These are phyloP conservation scores for Trichacis sp. DNA, from an alignment of 2,888 invertebrate genomes.

Conservation along the genomic window DNA sequence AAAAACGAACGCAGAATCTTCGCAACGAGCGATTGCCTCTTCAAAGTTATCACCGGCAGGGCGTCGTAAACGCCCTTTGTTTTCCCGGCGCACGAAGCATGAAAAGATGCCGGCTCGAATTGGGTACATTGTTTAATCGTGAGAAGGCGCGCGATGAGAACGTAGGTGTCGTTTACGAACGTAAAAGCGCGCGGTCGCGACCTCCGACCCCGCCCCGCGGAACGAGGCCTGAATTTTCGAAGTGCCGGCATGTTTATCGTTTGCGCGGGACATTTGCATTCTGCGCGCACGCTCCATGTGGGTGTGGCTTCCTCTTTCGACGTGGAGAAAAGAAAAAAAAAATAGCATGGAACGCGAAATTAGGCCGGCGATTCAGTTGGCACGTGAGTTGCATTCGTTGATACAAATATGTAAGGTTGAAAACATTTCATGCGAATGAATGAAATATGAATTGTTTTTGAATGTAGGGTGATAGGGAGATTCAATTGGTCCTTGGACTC, in stretches of 20 bases:
- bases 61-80: background rate
- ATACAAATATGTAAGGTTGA: too few relatives aligned
- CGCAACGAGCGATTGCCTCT: too few relatives aligned
- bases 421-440: too few relatives aligned
- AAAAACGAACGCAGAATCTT: too few relatives aligned
- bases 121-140: background rate
- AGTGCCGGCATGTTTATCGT: background rate
- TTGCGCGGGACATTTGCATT: conserved; percentile 22
- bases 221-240: conserved; percentile 29
- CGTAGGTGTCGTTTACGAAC: background rate
- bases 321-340: conserved; percentile 13
- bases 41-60: too few relatives aligned
- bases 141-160: background rate
- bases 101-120: background rate
- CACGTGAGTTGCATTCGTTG: too few relatives aligned
- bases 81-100: background rate
- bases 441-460: too few relatives aligned
- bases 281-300: conserved; percentile 22
- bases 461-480: too few relatives aligned
- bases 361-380: conserved; percentile 13
- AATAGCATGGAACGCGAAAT: conserved; percentile 18
- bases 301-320: conserved; percentile 30
- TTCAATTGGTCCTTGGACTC: too few relatives aligned
- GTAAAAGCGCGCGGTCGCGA: background rate
- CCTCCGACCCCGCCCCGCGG: background rate